phyloP scores from a whole-genome alignment of 2,113 vertebrate species.

The Eidolon helvum region DNA sequence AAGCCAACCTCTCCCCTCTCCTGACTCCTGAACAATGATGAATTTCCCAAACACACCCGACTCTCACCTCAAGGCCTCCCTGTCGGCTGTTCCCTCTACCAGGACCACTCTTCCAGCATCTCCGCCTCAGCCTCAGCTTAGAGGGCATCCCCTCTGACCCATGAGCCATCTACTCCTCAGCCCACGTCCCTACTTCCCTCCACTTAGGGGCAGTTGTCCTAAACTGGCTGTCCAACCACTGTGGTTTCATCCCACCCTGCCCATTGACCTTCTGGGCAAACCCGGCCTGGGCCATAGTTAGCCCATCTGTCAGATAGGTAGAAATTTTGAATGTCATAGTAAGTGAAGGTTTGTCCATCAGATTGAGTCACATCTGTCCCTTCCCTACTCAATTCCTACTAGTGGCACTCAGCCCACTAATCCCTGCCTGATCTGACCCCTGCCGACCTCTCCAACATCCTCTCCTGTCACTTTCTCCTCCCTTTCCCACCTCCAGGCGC shows the following conservation, averaged over 20 bases:
- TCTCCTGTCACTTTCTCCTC: background rate
- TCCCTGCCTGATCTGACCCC: background rate
- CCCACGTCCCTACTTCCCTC: background rate
- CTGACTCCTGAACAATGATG: background rate
- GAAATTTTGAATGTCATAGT: background rate
- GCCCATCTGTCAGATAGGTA: background rate
- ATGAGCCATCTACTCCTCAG: rapidly evolving
- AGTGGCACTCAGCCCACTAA: background rate
- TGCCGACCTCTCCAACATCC: background rate
- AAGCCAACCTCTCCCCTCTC: background rate
- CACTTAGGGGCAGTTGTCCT: background rate
- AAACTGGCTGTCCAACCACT: background rate
- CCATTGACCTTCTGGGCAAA: background rate
- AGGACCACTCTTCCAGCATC: background rate
- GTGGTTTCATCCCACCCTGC: background rate
- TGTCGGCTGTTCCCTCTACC: background rate
- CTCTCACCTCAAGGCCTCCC: background rate
- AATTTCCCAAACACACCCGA: background rate
- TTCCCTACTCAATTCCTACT: background rate
- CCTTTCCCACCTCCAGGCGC: background rate
- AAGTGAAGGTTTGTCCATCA: background rate
- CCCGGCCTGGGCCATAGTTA: background rate
- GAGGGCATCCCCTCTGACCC: background rate
- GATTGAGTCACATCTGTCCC: background rate
- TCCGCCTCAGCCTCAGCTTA: background rate